These are phyloP conservation scores for Chaenocephalus aceratus DNA, from an alignment of 2,113 vertebrate species.

Conservation along the genomic window DNA sequence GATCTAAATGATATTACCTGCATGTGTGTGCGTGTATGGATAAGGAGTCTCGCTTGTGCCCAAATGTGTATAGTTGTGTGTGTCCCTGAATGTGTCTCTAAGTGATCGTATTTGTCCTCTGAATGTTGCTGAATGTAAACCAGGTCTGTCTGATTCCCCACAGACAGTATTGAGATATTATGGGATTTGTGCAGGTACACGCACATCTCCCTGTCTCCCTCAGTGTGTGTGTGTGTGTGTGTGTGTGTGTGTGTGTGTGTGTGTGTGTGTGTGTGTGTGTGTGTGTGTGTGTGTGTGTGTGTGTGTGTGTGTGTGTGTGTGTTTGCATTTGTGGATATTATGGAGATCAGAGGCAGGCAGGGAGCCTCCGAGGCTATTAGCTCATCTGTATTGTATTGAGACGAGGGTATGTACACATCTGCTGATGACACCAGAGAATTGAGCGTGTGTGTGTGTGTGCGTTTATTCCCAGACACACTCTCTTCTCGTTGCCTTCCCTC, in stretches of 20 bases:
- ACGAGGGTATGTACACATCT: slow-evolving; percentile 79
- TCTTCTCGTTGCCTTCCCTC: not conserved
- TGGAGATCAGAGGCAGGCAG: slow-evolving; percentile 77
- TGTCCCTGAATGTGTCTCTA: slow-evolving; percentile 47
- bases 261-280: slow-evolving; percentile 9
- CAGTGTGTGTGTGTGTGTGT: not conserved
- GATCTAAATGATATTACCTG: slow-evolving; percentile 22
- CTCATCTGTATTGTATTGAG: slow-evolving; percentile 79
- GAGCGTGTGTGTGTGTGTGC: slow-evolving; percentile 29
- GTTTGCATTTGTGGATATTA: slow-evolving; percentile 44
- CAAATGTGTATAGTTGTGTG: slow-evolving; percentile 14
- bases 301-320: too few relatives aligned
- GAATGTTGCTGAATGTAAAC: slow-evolving; percentile 73
- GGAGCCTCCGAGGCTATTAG: slow-evolving; percentile 79
- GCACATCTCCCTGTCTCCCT: not conserved
- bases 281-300: too few relatives aligned
- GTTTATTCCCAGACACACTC: slow-evolving; percentile 20
- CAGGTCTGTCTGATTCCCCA: slow-evolving; percentile 61
- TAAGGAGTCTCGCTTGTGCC: slow-evolving; percentile 1
- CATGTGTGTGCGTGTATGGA: too few relatives aligned
- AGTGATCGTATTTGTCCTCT: slow-evolving; percentile 72
- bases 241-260: slow-evolving; percentile 36
- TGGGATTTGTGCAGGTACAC: slow-evolving; percentile 63
- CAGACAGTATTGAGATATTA: slow-evolving; percentile 71
- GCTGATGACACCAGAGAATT: slow-evolving; percentile 79